Base-by-base conservation (phyloP, 2,113 vertebrate species). In the Poecile atricapillus region DNA sequence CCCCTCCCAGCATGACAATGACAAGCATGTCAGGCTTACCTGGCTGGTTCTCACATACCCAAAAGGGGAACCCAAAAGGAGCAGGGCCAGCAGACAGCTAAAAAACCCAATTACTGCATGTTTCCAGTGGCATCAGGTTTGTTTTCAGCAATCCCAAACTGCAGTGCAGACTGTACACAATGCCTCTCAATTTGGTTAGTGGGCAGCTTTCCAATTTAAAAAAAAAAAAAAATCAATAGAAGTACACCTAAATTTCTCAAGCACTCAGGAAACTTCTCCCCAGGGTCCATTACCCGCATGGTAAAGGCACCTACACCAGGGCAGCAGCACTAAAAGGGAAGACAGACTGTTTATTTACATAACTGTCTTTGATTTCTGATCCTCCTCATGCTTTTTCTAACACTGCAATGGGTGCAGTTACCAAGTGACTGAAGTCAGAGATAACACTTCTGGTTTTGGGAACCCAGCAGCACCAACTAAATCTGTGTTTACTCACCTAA, bases 231-330 rank as follows among this genome's bases (percentile, higher is more conserved):
- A 95, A 93, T 95, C 90, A 33, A 96, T 71, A 49, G 10, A 67
- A 89, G 91, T 62, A 89, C 77, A 94, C 94, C 94, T 94, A 44
- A 87, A 94, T 85, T 84, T 77, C 70, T 94, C 83, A 75, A 71
- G 93, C 83, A 87, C 91, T 92, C 49, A 53, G 58, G 79, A 75
- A 77, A 35, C 71, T 30, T 78, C 69, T 90, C 93, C 53, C 37
- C 37, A 19, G 70, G 49, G 77, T 78, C 70, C 76, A 33, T 41
- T 90, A 87, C 65, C 37, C 0, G 1, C 81, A 80, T 6, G 19
- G 60, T 30, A 75, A 63, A 89, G 71, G 50, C 2, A 33, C 41
- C 82, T 33, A 47, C 7, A 50, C 7, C 50, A 60, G 11, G 28
- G 35, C 7, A 89, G 70, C 22, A 86, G 14, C 55, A 56, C 25